Percentiles rank a stretch among this genome's conserved stretches.
phyloP scores from a whole-genome alignment of 2,797 vertebrate genomes.

The Melanotaenia maccullochi region DNA sequence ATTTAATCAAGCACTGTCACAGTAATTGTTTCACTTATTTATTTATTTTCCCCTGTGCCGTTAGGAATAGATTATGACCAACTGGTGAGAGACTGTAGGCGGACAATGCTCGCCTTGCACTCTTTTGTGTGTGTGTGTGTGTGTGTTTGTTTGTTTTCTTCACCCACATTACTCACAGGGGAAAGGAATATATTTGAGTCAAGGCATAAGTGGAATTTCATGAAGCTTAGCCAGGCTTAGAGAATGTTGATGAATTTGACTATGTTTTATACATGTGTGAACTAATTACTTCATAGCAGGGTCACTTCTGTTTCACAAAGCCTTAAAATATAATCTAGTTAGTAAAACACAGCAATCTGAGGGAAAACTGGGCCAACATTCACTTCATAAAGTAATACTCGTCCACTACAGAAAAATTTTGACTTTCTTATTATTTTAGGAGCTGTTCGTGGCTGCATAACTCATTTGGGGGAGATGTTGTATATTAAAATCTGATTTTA shows the following conservation, averaged over 20 bases:
- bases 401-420: conserved; percentile 23
- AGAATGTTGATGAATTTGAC: conserved; percentile 22
- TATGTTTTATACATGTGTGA: conserved; percentile 33
- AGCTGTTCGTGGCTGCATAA: conserved; percentile 39
- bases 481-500: conserved; percentile 32
- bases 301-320: conserved; percentile 19
- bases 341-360: conserved; percentile 7
- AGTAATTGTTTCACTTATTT: conserved; percentile 55
- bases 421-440: conserved; percentile 41
- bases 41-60: conserved; percentile 15
- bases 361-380: conserved; percentile 22
- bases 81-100: conserved; percentile 72
- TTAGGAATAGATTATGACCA: conserved; percentile 57
- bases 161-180: conserved; percentile 65
- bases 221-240: conserved; percentile 25
- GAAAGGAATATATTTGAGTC: conserved; percentile 49
- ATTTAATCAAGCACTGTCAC: conserved; percentile 33
- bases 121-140: conserved; percentile 1
- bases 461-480: conserved; percentile 30
- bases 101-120: conserved; percentile 58
- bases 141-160: conserved; percentile 59
- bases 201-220: conserved; percentile 47
- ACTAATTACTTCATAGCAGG: conserved; percentile 39
- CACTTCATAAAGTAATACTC: conserved; percentile 24
- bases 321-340: conserved; percentile 10